Evolutionary conservation across 2,888 invertebrate genomes (phyloP).

Genomic region (Panorpa germanica): DNA sequence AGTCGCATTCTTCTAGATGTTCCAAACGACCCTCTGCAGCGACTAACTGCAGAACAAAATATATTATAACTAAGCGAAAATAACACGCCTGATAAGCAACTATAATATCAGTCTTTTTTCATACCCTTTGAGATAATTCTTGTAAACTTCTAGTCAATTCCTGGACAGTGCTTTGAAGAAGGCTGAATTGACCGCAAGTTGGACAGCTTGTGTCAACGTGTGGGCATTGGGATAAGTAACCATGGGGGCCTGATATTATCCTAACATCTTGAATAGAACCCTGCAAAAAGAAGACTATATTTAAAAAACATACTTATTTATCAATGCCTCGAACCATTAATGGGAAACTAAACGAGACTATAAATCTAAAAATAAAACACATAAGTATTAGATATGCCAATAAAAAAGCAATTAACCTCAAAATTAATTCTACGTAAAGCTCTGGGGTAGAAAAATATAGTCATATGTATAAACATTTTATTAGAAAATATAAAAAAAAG

Average conservation of each 20-base stretch:
- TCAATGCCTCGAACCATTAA: no score
- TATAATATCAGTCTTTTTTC: constrained; percentile 15
- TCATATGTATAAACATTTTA: neutral
- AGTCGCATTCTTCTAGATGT: constrained; percentile 75
- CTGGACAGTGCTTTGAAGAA: constrained; percentile 65
- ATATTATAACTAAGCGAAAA: neutral
- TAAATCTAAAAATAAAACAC: neutral
- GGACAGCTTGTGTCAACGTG: constrained; percentile 73
- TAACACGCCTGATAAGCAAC: constrained; percentile 2
- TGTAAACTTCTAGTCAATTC: constrained; percentile 63
- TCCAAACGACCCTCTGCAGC: constrained; percentile 58
- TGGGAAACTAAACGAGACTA: constrained; percentile 1
- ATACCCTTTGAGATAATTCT: constrained; percentile 70
- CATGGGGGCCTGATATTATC: constrained; percentile 69
- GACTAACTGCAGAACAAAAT: constrained; percentile 39
- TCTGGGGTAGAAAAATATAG: no score
- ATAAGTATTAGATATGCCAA: constrained; percentile 1
- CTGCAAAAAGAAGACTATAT: constrained; percentile 40
- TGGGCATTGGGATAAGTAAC: constrained; percentile 73
- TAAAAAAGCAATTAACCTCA: neutral
- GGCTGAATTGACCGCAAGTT: constrained; percentile 75
- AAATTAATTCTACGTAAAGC: neutral
- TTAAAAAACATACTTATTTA: constrained; percentile 5
- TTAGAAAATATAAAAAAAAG: neutral
- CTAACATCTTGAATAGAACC: constrained; percentile 76